Conservation (phyloP, 2,888 invertebrate species). For the Microplitis manilae region DNA sequence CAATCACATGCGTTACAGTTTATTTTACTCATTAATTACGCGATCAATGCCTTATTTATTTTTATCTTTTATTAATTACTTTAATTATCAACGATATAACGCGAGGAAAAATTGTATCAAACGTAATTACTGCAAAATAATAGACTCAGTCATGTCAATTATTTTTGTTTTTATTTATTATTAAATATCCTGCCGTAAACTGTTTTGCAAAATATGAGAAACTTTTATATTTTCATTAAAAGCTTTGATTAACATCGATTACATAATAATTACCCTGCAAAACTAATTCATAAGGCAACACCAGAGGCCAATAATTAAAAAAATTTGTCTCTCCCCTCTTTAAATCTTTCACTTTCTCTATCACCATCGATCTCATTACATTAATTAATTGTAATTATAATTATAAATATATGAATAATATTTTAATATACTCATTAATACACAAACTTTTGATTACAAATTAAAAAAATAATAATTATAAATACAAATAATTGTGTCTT, state of each 20-base stretch:
- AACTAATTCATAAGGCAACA: constrained; percentile 35
- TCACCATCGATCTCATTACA: background rate
- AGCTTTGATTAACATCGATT: constrained; percentile 31
- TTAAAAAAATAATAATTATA: constrained; percentile 39
- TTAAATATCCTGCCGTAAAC: constrained; percentile 45
- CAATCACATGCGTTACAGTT: constrained; percentile 30
- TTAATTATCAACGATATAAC: constrained; percentile 40
- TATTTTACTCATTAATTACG: constrained; percentile 17
- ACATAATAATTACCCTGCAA: constrained; percentile 44
- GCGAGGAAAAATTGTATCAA: constrained; percentile 41
- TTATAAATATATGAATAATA: constrained; percentile 32
- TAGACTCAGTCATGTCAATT: constrained; percentile 41
- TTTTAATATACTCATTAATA: constrained; percentile 14
- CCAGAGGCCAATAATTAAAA: constrained; percentile 6
- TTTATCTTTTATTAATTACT: constrained; percentile 8
- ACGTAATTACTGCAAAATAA: constrained; percentile 41
- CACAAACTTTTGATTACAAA: constrained; percentile 6
- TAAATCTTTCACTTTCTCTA: background rate
- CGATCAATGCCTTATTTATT: constrained; percentile 39
- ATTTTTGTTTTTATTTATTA: constrained; percentile 30
- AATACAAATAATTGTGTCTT: constrained; percentile 35
- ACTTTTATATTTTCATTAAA: constrained; percentile 19
- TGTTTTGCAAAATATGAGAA: constrained; percentile 60
- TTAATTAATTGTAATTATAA: constrained; percentile 17
- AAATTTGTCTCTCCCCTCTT: background rate